These are phyloP conservation scores for Anoplopoma fimbria DNA, from an alignment of 2,113 vertebrate species.

Conservation along the genomic window DNA sequence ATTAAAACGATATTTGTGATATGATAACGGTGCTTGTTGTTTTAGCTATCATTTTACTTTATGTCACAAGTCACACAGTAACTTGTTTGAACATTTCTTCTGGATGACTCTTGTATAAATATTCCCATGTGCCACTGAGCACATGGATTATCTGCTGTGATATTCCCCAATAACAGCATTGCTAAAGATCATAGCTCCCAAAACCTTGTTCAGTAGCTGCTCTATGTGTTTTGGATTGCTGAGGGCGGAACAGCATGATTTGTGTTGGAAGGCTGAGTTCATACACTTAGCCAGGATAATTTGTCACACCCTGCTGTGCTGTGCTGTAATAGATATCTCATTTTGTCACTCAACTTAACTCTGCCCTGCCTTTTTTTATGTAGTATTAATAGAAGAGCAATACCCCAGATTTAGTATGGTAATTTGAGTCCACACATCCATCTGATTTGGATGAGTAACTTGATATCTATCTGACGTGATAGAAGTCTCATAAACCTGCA, in stretches of 20 bases:
- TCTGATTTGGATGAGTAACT: conserved; percentile 44
- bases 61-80: background rate
- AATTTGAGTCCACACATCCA: conserved; percentile 53
- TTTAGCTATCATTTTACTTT: background rate
- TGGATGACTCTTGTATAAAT: conserved; percentile 2
- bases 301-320: conserved; percentile 40
- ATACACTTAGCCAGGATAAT: conserved; percentile 33
- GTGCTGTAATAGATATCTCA: conserved; percentile 45
- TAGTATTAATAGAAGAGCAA: conserved; percentile 72
- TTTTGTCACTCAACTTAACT: conserved; percentile 60
- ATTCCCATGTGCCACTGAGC: background rate
- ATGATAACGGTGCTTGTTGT: background rate
- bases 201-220: background rate
- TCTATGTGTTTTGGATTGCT: conserved; percentile 10
- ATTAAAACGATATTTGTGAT: background rate
- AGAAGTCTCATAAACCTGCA: conserved; percentile 36
- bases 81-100: background rate
- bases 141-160: background rate
- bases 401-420: conserved; percentile 58
- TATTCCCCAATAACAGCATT: background rate
- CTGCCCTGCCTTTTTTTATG: conserved; percentile 40
- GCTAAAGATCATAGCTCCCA: background rate
- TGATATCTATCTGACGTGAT: conserved; percentile 52
- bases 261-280: conserved; percentile 26
- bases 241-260: conserved; percentile 14